Base-by-base conservation (phyloP, 1,140 invertebrate species). In the Drosophila pallidifrons region DNA sequence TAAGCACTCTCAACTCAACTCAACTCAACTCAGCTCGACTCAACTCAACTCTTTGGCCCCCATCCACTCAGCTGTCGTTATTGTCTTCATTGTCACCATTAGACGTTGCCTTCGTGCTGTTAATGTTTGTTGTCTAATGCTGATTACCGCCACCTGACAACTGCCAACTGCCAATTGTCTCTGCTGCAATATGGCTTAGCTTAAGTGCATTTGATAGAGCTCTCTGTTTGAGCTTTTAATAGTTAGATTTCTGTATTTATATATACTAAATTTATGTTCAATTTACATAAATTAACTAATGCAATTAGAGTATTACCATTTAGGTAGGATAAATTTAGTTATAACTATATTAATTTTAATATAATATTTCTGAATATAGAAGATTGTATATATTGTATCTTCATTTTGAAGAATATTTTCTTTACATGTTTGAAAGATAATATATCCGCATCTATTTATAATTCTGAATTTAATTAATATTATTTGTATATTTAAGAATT, bases 111-210 rank as follows among this genome's bases (percentile, higher is more conserved):
- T 49, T 45, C 25, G 20, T 66, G 52, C 73, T 75, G 51, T 70
- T 85, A 83, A 80, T 75, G 81, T 68, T 68, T 85, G 59, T 78
- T 38, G 52, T 67, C 49, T 57, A 71, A 81, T 60, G 68, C 68
- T 51, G 28, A 55, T 55, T 55, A 55, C n/a, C 6, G 52, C 32
- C 13, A 55, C 30, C 52, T 55, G 52, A n/a, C 6, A 55, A 13
- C 30, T 30, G 10, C 10, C 46, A 49, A 20, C 45, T 47, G 45
- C 13, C 45, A 47, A 15, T 6, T 8, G 4, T 11, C 3, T 3
- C 15, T 32, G 5, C 28, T 32, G 51, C 11, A 52, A 52, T 52
- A 52, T 3, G 11, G 28, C 51, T 52, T 52, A 52, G 13, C 4
- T 20, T 32, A 52, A 52, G 49, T 52, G n/a, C 32, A 11, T 52